Evolutionary conservation across 2,888 invertebrate species (phyloP), one percentile per base, ranked within the genome.

Genomic region (Tetragnatha montana): DNA sequence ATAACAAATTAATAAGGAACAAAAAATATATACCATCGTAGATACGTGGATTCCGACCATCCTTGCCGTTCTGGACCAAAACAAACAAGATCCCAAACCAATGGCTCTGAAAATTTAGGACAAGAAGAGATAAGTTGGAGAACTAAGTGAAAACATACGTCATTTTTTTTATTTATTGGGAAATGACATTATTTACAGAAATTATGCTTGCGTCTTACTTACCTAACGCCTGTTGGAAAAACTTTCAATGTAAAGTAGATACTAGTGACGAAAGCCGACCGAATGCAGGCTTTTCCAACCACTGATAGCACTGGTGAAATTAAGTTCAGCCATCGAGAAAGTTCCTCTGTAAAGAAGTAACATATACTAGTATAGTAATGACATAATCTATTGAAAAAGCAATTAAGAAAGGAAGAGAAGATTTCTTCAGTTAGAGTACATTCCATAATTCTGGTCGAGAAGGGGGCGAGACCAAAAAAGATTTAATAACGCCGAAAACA

Each of bases 181-280:
- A 14, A 60, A 0, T 60, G 17, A 60, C 4, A 60, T 60, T 60
- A 60, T 60, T 4, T 60, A 1, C 60, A 60, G 35, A 35, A 2
- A 4, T 35, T 35, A 4, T 35, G 35, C 8, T 60, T 60, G 60
- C 0, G 17, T 60, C 10, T 17, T 60, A 60, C 12, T 82, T 89
- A 91, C 92, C 92, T 91, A 10, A 92, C 91, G 69, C 91, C 91
- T 10, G 92, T 92, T 14, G 92, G 92, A 21, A 91, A 87, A n/a
- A 91, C 87, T 81, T 92, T 91, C 6, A 88, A 50, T 6, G 91
- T 84, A 73, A 91, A 91, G 86, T 89, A 91, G 73, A 91, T 91
- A 50, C 81, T 87, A 14, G 91, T 89, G 1, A 88, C 88, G 12
- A 88, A 47, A 6, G 91, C 82, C 8, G 87, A 88, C 10, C 87